A percentile compares a stretch with the other conserved stretches of the same genome.
phyloP scores from a whole-genome alignment of 2,113 vertebrate genomes.

The Tauraco erythrolophus region DNA sequence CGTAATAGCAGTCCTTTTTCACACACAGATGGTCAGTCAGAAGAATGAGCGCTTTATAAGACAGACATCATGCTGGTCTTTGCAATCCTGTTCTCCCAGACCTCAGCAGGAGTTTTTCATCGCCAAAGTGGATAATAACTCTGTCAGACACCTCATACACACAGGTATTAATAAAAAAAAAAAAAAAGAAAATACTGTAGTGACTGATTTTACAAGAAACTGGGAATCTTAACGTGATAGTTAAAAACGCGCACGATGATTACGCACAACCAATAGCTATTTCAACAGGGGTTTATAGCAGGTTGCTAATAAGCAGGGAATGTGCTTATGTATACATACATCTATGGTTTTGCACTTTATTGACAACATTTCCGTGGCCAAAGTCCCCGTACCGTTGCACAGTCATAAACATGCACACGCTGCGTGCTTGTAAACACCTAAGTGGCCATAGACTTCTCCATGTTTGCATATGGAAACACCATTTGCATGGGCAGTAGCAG shows the following conservation, averaged over 20 bases:
- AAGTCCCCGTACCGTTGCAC: rapidly evolving
- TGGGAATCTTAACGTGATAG: not conserved
- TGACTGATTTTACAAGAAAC: constrained; percentile 47
- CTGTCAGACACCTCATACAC: constrained; percentile 70
- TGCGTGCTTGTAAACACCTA: not conserved
- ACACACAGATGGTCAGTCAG: constrained; percentile 65
- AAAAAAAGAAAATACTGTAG: constrained; percentile 42
- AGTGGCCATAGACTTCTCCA: not conserved
- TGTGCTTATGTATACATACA: not conserved
- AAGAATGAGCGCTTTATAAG: constrained; percentile 75
- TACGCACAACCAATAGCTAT: not conserved
- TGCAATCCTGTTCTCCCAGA: constrained; percentile 54
- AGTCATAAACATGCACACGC: not conserved
- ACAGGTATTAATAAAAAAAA: constrained; percentile 60
- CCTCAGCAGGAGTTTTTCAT: constrained; percentile 72
- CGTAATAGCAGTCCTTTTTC: constrained; percentile 65
- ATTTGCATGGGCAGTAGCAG: not conserved
- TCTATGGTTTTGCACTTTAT: not conserved
- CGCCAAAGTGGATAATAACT: constrained; percentile 70
- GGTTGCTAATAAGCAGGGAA: constrained; percentile 33
- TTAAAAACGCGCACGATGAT: not conserved
- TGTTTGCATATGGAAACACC: not conserved
- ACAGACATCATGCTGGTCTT: constrained; percentile 57
- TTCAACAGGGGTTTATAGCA: constrained; percentile 24
- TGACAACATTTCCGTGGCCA: not conserved